A percentile compares a stretch with the other conserved stretches of the same genome.
Evolutionary conservation across 2,797 vertebrate genomes (phyloP).

Genomic region (Zalophus californianus): DNA sequence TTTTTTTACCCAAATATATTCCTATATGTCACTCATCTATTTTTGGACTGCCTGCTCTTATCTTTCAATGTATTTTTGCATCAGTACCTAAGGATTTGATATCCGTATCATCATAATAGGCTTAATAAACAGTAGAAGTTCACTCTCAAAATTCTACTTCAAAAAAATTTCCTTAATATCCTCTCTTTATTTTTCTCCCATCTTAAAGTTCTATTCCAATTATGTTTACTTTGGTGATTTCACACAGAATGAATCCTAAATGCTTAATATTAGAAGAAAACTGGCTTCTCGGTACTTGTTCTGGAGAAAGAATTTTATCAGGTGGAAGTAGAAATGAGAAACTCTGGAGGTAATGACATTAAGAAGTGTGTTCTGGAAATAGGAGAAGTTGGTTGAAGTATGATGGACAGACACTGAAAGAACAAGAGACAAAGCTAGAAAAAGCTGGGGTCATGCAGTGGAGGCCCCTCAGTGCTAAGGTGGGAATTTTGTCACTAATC

Average conservation of each 20-base stretch:
- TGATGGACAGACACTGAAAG: not conserved
- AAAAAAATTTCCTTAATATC: not conserved
- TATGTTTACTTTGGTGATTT: not conserved
- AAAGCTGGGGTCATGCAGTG: not conserved
- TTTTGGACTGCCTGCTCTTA: not conserved
- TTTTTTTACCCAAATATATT: not conserved
- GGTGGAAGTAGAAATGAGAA: not conserved
- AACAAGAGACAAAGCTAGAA: not conserved
- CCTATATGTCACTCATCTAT: not conserved
- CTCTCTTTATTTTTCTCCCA: not conserved
- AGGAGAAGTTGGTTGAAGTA: not conserved
- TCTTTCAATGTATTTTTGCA: not conserved
- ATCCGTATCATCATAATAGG: not conserved
- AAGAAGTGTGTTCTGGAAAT: not conserved
- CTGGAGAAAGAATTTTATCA: not conserved
- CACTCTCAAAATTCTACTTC: not conserved
- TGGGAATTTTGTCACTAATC: not conserved
- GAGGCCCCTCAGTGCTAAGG: not conserved
- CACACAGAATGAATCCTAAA: not conserved
- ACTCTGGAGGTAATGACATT: not conserved
- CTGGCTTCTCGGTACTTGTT: not conserved
- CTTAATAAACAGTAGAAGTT: not conserved
- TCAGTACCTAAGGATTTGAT: not conserved
- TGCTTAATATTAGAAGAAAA: not conserved
- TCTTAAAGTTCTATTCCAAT: not conserved